Conservation (phyloP, 2,113 vertebrate species). For the Falcunculus frontatus region DNA sequence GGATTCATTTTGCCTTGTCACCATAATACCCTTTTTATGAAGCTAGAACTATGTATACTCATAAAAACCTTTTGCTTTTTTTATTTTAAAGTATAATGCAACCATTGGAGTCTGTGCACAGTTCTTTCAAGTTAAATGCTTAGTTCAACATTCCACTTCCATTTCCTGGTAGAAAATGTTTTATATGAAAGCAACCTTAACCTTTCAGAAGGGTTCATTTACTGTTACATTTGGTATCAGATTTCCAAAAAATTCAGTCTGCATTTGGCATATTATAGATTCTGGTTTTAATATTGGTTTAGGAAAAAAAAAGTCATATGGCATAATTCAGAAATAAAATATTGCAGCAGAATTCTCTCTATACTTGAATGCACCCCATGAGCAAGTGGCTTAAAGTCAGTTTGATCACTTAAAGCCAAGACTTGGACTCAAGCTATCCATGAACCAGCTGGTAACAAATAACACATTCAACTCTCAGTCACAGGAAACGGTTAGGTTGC, state of each 20-base stretch:
- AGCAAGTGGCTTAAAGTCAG: conserved; percentile 22
- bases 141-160: conserved; percentile 56
- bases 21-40: conserved; percentile 49
- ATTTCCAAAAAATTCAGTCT: conserved; percentile 50
- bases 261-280: not conserved
- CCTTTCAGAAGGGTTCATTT: conserved; percentile 61
- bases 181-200: conserved; percentile 63
- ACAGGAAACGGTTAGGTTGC: conserved; percentile 47
- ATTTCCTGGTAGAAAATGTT: conserved; percentile 65
- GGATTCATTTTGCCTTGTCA: conserved; percentile 33
- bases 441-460: conserved; percentile 61
- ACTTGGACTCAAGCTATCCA: not conserved
- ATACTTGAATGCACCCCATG: not conserved
- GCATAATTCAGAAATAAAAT: conserved; percentile 51
- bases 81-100: conserved; percentile 43
- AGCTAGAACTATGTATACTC: conserved; percentile 4
- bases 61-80: conserved; percentile 32
- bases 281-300: conserved; percentile 62
- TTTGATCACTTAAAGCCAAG: conserved; percentile 41
- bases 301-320: not conserved
- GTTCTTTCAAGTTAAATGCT: conserved; percentile 57
- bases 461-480: conserved; percentile 52
- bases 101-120: not conserved
- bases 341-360: conserved; percentile 25
- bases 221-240: conserved; percentile 54